A percentile compares a stretch with the other conserved stretches of the same genome.
Evolutionary conservation across 2,113 vertebrate genomes (phyloP).

Genomic region (Melanostigma gelatinosum): DNA sequence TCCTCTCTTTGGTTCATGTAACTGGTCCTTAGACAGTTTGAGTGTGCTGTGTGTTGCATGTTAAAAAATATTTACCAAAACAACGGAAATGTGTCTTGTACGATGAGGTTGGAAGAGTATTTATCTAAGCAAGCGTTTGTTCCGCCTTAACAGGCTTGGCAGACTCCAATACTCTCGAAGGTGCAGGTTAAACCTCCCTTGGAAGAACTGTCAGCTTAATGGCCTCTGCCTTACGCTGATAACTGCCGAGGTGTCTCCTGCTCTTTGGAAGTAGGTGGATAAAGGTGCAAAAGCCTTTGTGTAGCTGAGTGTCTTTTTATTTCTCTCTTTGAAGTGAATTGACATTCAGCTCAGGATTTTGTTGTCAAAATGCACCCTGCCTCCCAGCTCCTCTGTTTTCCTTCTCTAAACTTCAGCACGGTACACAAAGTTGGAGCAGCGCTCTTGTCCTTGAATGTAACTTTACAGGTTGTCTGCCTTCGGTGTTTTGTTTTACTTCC

Average conservation of each 20-base stretch:
- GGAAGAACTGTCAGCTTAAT: slow-evolving; percentile 70
- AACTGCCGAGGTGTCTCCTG: slow-evolving; percentile 64
- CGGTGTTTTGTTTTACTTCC: slow-evolving; percentile 47
- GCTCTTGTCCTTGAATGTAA: slow-evolving; percentile 64
- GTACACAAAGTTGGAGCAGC: slow-evolving; percentile 32
- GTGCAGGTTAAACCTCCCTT: slow-evolving; percentile 65
- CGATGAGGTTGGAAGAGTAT: slow-evolving; percentile 32
- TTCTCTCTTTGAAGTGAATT: slow-evolving; percentile 74
- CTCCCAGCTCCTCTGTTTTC: slow-evolving; percentile 44
- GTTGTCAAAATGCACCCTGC: slow-evolving; percentile 46
- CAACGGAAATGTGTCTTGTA: slow-evolving; percentile 33
- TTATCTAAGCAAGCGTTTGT: slow-evolving; percentile 53
- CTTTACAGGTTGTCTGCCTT: slow-evolving; percentile 40
- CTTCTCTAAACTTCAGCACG: slow-evolving; percentile 43
- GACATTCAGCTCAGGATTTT: slow-evolving; percentile 72
- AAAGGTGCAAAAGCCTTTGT: slow-evolving; percentile 71
- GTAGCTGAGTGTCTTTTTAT: slow-evolving; percentile 52
- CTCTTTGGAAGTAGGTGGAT: slow-evolving; percentile 60
- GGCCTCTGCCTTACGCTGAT: slow-evolving; percentile 70
- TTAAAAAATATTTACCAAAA: slow-evolving; percentile 12
- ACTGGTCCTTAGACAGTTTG: slow-evolving; percentile 3
- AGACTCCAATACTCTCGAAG: slow-evolving; percentile 56
- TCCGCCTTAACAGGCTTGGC: slow-evolving; percentile 53
- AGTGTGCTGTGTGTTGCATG: slow-evolving; percentile 6
- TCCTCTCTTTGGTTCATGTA: background rate